Conservation (phyloP, 2,888 invertebrate species). For the Apoda limacodes region DNA sequence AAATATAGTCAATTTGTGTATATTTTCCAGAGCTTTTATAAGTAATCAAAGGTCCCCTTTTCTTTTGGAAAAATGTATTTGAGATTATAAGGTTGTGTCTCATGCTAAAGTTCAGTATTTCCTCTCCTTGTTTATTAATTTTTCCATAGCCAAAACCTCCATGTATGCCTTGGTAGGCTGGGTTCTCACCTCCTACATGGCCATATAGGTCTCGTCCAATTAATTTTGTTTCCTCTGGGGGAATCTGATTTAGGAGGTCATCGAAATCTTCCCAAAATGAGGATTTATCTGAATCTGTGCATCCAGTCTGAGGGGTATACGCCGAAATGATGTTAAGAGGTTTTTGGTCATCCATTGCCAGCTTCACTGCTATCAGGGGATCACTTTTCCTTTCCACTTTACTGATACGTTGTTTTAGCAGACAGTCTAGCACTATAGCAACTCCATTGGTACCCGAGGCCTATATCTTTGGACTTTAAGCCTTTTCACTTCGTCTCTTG, state of each 20-base stretch:
- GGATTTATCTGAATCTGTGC: constrained; percentile 1
- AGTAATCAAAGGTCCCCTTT: constrained; percentile 9
- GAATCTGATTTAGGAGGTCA: constrained; percentile 3
- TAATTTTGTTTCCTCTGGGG: too few species aligned
- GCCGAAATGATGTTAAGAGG: constrained; percentile 8
- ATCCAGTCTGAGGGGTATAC: constrained; percentile 10
- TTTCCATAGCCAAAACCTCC: constrained; percentile 2
- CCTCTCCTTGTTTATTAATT: constrained; percentile 3
- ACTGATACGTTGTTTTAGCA: constrained; percentile 11
- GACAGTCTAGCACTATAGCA: constrained; percentile 7
- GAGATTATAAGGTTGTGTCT: constrained; percentile 3
- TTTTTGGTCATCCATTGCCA: constrained; percentile 7
- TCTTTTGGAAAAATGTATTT: too few species aligned
- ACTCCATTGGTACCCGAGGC: constrained; percentile 8
- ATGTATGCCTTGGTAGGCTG: constrained; percentile 1
- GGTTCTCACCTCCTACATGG: too few species aligned
- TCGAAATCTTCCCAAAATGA: constrained; percentile 4
- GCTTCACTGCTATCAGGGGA: constrained; percentile 3
- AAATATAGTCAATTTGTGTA: constrained; percentile 15
- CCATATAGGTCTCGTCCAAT: constrained; percentile 12
- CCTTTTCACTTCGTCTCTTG: constrained; percentile 19
- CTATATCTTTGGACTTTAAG: constrained; percentile 15
- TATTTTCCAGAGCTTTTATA: constrained; percentile 10
- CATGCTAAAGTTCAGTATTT: constrained; percentile 6
- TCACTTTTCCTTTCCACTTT: constrained; percentile 12